Conservation (phyloP, 2,888 invertebrate genomes). For the Cartodere bifasciata region DNA sequence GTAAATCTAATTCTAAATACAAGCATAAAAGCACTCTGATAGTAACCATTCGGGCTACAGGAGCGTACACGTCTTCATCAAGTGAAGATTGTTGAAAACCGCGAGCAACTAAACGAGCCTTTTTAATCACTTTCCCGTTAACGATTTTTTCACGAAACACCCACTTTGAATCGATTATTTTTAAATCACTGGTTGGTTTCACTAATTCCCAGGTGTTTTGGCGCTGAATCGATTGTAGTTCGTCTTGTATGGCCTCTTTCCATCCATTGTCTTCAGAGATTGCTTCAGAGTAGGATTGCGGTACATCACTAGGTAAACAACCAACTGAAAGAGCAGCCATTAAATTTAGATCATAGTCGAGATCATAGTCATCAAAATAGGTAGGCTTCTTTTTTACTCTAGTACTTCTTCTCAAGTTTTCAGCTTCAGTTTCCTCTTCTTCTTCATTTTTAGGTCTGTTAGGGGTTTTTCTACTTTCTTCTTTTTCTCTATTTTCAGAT, state of each 20-base stretch:
- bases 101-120: constrained; percentile 16
- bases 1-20: constrained; percentile 13
- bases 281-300: constrained; percentile 13
- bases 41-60: constrained; percentile 17
- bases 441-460: not conserved
- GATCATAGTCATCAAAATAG: constrained; percentile 11
- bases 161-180: constrained; percentile 17
- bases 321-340: constrained; percentile 10
- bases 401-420: constrained; percentile 8
- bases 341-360: constrained; percentile 9
- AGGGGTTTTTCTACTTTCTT: not conserved
- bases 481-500: not conserved
- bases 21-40: constrained; percentile 14
- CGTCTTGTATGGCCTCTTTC: constrained; percentile 15
- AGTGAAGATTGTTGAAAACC: constrained; percentile 15
- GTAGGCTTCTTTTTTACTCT: constrained; percentile 9
- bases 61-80: constrained; percentile 15
- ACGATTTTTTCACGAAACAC: constrained; percentile 14
- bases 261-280: too few species aligned
- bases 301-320: constrained; percentile 12
- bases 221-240: constrained; percentile 14
- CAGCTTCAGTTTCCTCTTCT: constrained; percentile 3
- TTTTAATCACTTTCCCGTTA: constrained; percentile 13
- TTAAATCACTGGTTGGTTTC: constrained; percentile 10
- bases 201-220: constrained; percentile 16